Conservation (phyloP, 2,113 vertebrate species). For the Dicerorhinus sumatrensis region DNA sequence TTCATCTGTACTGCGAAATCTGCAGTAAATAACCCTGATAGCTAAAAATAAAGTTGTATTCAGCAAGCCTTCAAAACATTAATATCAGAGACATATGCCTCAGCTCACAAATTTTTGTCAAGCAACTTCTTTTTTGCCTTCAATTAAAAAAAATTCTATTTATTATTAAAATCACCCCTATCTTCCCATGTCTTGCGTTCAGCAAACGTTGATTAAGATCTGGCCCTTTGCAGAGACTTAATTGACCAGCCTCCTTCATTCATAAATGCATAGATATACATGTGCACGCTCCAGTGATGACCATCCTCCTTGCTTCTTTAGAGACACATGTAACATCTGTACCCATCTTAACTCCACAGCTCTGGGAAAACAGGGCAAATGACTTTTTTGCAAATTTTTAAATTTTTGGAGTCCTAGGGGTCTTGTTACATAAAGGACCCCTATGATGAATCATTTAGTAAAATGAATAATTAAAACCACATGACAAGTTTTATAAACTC, state of each 20-base stretch:
- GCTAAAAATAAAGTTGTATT: background rate
- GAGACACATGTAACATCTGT: background rate
- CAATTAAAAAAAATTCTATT: background rate
- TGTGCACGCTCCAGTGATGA: accelerated
- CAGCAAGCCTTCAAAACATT: background rate
- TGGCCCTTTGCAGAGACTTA: background rate
- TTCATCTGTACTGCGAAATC: background rate
- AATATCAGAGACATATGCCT: background rate
- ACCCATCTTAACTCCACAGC: background rate
- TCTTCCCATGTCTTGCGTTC: background rate
- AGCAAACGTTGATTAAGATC: background rate
- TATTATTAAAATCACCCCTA: background rate
- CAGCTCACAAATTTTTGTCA: background rate
- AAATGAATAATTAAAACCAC: background rate
- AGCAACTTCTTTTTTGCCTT: background rate
- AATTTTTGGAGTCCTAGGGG: background rate
- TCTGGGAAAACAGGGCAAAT: background rate
- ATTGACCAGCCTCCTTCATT: accelerated
- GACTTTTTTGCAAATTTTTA: background rate
- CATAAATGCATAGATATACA: accelerated
- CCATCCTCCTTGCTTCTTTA: background rate
- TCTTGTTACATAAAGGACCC: background rate
- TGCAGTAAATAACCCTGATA: background rate
- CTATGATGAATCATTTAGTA: background rate
- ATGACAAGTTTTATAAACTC: no score